Evolutionary conservation across 1,140 invertebrate species (phyloP).

Genomic region (Brachionus plicatilis): DNA sequence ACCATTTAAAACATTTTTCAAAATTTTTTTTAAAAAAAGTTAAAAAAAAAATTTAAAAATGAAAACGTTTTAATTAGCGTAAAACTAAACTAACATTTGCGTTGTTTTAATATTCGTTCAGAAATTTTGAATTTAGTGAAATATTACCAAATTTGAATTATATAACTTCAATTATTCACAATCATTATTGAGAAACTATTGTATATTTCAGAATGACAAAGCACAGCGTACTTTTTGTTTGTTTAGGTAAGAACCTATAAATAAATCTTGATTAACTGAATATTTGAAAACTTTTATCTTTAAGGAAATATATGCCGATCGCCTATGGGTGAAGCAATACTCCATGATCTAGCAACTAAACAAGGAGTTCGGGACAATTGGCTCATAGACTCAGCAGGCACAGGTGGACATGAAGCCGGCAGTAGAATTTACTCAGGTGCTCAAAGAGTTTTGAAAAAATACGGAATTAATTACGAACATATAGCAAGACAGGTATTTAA

Average conservation of each 20-base stretch:
- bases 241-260: conserved; percentile 17
- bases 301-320: conserved; percentile 39
- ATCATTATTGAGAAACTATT: background rate
- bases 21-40: too few relatives aligned
- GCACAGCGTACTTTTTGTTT: conserved; percentile 38
- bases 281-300: background rate
- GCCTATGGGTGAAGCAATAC: conserved; percentile 37
- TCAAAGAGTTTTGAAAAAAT: background rate
- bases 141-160: conserved; percentile 26
- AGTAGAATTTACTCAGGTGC: background rate
- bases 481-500: conserved; percentile 24
- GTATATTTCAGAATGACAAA: background rate
- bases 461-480: conserved; percentile 22
- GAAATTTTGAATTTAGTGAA: background rate
- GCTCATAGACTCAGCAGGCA: conserved; percentile 30
- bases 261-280: background rate
- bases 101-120: background rate
- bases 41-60: background rate
- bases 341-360: conserved; percentile 30
- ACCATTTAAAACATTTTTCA: too few relatives aligned
- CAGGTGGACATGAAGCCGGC: conserved; percentile 18
- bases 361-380: conserved; percentile 28
- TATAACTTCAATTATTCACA: background rate
- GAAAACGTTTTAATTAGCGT: background rate
- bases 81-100: background rate